Evolutionary conservation across 2,797 vertebrate species (phyloP).

Genomic region (Cynodonichthys magdalenae): DNA sequence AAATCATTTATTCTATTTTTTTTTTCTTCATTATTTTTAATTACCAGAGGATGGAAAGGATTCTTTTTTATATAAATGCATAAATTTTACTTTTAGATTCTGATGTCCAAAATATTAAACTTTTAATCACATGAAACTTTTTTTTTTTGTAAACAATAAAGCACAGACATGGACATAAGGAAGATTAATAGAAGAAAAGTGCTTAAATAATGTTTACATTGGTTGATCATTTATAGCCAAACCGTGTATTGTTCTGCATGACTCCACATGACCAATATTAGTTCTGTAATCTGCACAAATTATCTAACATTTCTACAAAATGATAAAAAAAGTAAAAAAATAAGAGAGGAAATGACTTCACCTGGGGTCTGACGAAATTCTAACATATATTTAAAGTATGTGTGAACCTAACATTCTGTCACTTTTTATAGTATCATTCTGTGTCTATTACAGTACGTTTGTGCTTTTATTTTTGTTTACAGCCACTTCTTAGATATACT

Average conservation of each 20-base stretch:
- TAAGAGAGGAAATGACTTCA: slow-evolving; percentile 62
- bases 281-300: slow-evolving; percentile 78
- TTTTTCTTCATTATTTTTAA: slow-evolving; percentile 64
- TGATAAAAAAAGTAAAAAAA: slow-evolving; percentile 43
- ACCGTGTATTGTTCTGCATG: slow-evolving; percentile 75
- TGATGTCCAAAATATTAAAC: slow-evolving; percentile 79
- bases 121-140: slow-evolving; percentile 79
- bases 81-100: slow-evolving; percentile 79
- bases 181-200: slow-evolving; percentile 71
- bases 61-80: slow-evolving; percentile 75
- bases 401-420: slow-evolving; percentile 78
- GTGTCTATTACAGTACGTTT: slow-evolving; percentile 79
- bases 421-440: slow-evolving; percentile 69
- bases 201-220: slow-evolving; percentile 82
- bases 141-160: slow-evolving; percentile 69
- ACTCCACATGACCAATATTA: slow-evolving; percentile 67
- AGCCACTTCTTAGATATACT: slow-evolving; percentile 71
- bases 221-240: slow-evolving; percentile 74
- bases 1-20: slow-evolving; percentile 67
- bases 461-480: slow-evolving; percentile 92
- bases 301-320: slow-evolving; percentile 85
- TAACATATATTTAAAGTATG: slow-evolving; percentile 83
- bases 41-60: slow-evolving; percentile 69
- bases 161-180: slow-evolving; percentile 70
- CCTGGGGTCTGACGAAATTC: slow-evolving; percentile 54